Percentiles rank a stretch among this genome's conserved stretches.
Evolutionary conservation across 2,888 invertebrate genomes (phyloP).

Genomic region (Calliphora vomitoria): DNA sequence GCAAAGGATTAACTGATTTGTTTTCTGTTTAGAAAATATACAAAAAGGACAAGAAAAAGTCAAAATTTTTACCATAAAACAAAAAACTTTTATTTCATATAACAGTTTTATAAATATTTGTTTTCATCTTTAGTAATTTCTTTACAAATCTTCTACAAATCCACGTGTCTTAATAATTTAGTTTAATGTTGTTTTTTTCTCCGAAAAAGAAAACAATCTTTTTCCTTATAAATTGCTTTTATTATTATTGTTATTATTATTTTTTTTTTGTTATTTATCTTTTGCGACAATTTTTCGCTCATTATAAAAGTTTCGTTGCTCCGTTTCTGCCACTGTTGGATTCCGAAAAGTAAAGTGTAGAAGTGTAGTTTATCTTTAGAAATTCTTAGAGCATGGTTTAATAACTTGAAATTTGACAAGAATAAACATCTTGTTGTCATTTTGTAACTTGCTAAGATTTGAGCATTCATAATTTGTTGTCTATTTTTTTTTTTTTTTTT

Average conservation of each 20-base stretch:
- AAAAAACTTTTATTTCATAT: no score
- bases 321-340: not conserved
- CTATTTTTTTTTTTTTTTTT: not conserved
- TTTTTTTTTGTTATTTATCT: not conserved
- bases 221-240: not conserved
- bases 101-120: not conserved
- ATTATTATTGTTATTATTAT: not conserved
- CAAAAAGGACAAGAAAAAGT: no score
- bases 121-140: no score
- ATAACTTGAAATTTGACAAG: conserved; percentile 30
- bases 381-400: conserved; percentile 10
- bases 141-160: not conserved
- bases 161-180: not conserved
- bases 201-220: not conserved
- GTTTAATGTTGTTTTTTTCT: not conserved
- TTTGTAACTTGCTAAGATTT: conserved; percentile 9
- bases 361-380: not conserved
- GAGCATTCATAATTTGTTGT: conserved; percentile 21
- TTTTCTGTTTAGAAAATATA: no score
- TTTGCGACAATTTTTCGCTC: not conserved
- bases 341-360: not conserved
- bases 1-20: no score
- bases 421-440: conserved; percentile 38
- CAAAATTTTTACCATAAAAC: no score
- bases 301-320: conserved; percentile 1